Percentiles rank a stretch among this genome's conserved stretches.
Conservation (phyloP, 2,888 invertebrate genomes). For the Strigamia transsilvanica region DNA sequence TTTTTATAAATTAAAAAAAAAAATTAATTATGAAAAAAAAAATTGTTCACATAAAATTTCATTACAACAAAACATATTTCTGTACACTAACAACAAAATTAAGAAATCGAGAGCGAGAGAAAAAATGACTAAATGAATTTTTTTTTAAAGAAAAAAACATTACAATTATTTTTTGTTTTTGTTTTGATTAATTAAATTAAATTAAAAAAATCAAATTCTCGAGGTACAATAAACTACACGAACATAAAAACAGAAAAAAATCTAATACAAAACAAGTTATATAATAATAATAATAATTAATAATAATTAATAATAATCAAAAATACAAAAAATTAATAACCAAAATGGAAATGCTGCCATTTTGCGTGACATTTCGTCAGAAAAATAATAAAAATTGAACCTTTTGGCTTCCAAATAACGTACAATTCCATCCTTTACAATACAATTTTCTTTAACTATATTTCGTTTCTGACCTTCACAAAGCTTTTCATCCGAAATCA, state of each 20-base stretch:
- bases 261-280: slow-evolving; percentile 25
- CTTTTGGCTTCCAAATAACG: not conserved
- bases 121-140: not conserved
- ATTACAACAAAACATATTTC: slow-evolving; percentile 18
- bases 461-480: not conserved
- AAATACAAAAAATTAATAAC: no score
- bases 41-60: slow-evolving; percentile 50
- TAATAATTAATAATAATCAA: not conserved
- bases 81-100: slow-evolving; percentile 46
- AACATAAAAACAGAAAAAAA: slow-evolving; percentile 4
- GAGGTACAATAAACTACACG: not conserved
- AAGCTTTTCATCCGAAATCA: slow-evolving; percentile 16
- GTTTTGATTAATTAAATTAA: slow-evolving; percentile 21
- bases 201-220: not conserved
- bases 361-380: not conserved
- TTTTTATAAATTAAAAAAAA: no score
- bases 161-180: not conserved
- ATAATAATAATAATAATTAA: not conserved
- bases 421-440: not conserved
- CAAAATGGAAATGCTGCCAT: not conserved
- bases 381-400: not conserved
- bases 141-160: not conserved
- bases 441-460: not conserved
- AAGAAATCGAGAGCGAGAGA: not conserved
- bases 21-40: not conserved